Evolutionary conservation across 64 coral and sea anemone genomes (phyloP).

Genomic region (Dendronephthya gigantea): DNA sequence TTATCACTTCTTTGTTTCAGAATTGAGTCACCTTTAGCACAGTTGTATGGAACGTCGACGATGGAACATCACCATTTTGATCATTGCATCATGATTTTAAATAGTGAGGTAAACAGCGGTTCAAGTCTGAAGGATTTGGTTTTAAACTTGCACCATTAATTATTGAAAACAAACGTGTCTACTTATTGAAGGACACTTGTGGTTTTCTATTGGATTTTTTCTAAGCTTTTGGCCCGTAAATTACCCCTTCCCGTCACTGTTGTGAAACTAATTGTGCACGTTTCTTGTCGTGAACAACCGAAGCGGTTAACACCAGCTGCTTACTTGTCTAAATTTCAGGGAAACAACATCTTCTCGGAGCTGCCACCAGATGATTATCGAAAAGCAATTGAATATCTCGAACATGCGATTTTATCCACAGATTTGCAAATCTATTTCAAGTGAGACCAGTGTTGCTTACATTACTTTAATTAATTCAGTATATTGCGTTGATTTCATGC

Average conservation of each 20-base stretch:
- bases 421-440: constrained; percentile 83
- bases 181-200: too few relatives aligned
- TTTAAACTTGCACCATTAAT: neutral
- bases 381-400: constrained; percentile 51
- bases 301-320: too few relatives aligned
- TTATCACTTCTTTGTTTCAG: constrained; percentile 1
- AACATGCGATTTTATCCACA: constrained; percentile 88
- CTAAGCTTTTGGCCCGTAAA: too few relatives aligned
- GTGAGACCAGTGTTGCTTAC: constrained; percentile 28
- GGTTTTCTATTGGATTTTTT: too few relatives aligned
- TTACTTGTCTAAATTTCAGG: constrained; percentile 27
- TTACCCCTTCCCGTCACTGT: too few relatives aligned
- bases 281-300: too few relatives aligned
- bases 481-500: neutral
- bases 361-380: constrained; percentile 73
- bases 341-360: constrained; percentile 86
- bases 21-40: constrained; percentile 71
- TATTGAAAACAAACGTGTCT: too few relatives aligned
- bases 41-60: constrained; percentile 77
- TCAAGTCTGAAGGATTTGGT: neutral
- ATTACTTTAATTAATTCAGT: neutral
- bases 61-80: constrained; percentile 99
- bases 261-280: too few relatives aligned
- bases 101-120: constrained; percentile 49
- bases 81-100: constrained; percentile 89